Conservation (phyloP, 2,113 vertebrate genomes). For the Perognathus longimembris region DNA sequence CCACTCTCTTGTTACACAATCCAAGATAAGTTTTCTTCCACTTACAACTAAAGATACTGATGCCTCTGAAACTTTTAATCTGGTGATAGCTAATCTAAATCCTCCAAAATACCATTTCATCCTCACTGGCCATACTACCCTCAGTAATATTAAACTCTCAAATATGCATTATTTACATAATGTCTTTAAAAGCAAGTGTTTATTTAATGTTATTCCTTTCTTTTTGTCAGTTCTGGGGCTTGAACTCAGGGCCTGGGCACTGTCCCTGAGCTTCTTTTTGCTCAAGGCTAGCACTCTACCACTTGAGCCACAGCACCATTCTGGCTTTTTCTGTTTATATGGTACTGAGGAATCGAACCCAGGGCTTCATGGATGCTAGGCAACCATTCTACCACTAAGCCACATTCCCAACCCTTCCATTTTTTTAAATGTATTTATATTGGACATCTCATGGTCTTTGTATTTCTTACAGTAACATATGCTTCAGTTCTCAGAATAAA, state of each 20-base stretch:
- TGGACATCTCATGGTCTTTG: not conserved
- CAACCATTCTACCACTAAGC: too few species aligned
- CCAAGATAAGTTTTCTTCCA: constrained; percentile 29
- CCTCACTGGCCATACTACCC: not conserved
- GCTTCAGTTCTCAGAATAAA: constrained; percentile 39
- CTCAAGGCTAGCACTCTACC: too few species aligned
- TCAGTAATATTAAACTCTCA: constrained; percentile 42
- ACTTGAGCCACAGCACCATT: too few species aligned
- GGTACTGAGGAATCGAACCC: too few species aligned
- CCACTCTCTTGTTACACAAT: not conserved
- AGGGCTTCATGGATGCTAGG: too few species aligned
- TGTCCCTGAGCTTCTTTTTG: too few species aligned
- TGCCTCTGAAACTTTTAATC: constrained; percentile 35
- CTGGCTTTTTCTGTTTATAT: too few species aligned
- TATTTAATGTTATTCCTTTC: constrained; percentile 36
- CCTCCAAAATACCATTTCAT: constrained; percentile 56
- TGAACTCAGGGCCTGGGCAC: too few species aligned
- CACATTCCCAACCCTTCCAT: too few species aligned
- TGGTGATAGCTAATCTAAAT: constrained; percentile 47
- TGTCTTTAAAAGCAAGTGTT: constrained; percentile 36
- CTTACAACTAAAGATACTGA: not conserved
- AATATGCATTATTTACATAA: constrained; percentile 1
- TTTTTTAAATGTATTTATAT: constrained; percentile 51
- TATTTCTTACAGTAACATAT: not conserved
- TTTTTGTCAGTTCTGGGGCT: too few species aligned